Evolutionary conservation across 2,888 invertebrate species (phyloP).

Genomic region (Ormyrus rosae): DNA sequence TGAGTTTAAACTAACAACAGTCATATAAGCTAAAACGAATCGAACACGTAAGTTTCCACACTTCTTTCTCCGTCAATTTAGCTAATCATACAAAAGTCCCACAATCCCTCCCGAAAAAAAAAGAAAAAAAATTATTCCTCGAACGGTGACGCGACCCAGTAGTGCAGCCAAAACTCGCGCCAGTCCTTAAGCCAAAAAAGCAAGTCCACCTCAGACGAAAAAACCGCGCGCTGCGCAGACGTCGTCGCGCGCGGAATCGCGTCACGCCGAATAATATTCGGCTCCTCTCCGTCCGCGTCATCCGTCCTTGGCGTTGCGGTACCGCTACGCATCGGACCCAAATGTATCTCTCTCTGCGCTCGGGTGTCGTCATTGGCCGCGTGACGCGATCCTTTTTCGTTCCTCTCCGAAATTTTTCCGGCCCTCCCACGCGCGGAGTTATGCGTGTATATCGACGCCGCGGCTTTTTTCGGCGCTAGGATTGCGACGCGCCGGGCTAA

Average conservation of each 20-base stretch:
- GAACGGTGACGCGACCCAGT: no score
- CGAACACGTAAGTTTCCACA: slow-evolving; percentile 16
- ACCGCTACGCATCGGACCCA: slow-evolving; percentile 13
- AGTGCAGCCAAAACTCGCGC: no score
- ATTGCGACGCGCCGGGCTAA: no score
- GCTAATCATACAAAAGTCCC: no score
- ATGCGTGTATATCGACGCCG: no score
- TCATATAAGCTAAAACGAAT: no score
- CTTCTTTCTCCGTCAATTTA: no score
- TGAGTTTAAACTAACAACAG: slow-evolving; percentile 22
- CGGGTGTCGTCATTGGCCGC: slow-evolving; percentile 3
- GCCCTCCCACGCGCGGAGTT: not conserved
- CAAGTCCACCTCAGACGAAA: no score
- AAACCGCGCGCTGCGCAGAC: not conserved
- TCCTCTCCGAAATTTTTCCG: slow-evolving; percentile 7
- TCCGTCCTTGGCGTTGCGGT: slow-evolving; percentile 25
- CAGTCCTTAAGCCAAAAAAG: no score
- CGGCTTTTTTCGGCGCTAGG: not conserved
- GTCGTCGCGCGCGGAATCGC: not conserved
- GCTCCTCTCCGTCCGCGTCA: not conserved
- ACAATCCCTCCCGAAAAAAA: no score
- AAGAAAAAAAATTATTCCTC: no score
- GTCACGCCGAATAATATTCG: not conserved
- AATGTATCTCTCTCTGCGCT: slow-evolving; percentile 4
- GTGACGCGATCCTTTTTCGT: not conserved